Evolutionary conservation across 2,797 vertebrate species (phyloP).

Genomic region (Adrianichthys oophorus): DNA sequence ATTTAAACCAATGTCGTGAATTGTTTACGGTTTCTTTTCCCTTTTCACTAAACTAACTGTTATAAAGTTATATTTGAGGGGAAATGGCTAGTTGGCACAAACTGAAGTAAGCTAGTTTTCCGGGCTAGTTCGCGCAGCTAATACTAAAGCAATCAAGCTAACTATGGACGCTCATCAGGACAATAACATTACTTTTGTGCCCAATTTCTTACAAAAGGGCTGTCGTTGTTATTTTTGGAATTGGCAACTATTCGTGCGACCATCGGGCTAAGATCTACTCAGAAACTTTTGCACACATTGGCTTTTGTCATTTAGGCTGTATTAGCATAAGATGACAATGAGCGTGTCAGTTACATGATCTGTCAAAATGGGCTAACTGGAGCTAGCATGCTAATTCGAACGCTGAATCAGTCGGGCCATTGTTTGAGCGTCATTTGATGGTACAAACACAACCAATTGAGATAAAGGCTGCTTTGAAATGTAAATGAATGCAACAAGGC

Average conservation of each 20-base stretch:
- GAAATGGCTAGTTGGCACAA: slow-evolving; percentile 23
- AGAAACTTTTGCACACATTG: slow-evolving; percentile 6
- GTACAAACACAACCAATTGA: slow-evolving; percentile 5
- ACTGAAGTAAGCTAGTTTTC: slow-evolving; percentile 51
- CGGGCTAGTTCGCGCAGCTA: slow-evolving; percentile 56
- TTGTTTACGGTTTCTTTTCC: no score
- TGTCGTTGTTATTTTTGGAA: not conserved
- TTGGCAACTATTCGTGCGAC: rapidly evolving
- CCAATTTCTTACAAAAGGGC: not conserved
- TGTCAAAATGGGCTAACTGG: slow-evolving; percentile 73
- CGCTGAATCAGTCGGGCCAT: slow-evolving; percentile 59
- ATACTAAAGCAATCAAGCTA: slow-evolving; percentile 29
- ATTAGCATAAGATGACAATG: slow-evolving; percentile 74
- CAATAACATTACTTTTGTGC: slow-evolving; percentile 57
- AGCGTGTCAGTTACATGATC: slow-evolving; percentile 70
- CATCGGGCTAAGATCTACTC: not conserved
- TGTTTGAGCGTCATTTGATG: slow-evolving; percentile 54
- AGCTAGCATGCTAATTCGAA: slow-evolving; percentile 68
- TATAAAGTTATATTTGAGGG: slow-evolving; percentile 30
- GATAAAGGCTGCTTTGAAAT: slow-evolving; percentile 7
- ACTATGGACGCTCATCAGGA: slow-evolving; percentile 30
- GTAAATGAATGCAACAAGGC: slow-evolving; percentile 21
- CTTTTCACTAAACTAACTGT: not conserved
- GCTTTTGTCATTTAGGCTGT: slow-evolving; percentile 33
- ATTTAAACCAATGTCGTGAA: not conserved